Percentiles rank a stretch among this genome's conserved stretches.
Conservation (phyloP, 2,113 vertebrate genomes). For the Chelonoidis abingdonii region DNA sequence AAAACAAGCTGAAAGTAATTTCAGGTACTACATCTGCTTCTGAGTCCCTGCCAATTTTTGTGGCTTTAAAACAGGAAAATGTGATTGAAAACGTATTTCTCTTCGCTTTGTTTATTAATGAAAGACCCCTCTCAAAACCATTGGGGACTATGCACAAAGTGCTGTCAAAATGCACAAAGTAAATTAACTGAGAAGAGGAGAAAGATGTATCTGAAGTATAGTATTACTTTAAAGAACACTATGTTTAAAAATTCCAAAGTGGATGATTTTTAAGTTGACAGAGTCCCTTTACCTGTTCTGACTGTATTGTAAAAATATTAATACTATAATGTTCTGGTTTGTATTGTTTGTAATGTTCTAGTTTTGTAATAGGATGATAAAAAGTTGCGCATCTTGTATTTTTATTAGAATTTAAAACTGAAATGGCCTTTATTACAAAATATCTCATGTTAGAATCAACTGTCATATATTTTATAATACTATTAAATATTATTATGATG, state of each 20-base stretch:
- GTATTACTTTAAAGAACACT: constrained; percentile 34
- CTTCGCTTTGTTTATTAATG: not conserved
- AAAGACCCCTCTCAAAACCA: not conserved
- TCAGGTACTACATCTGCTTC: not conserved
- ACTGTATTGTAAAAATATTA: constrained; percentile 36
- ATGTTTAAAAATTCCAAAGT: not conserved
- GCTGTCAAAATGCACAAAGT: not conserved
- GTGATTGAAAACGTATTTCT: not conserved
- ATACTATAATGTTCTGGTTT: not conserved
- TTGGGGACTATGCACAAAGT: not conserved
- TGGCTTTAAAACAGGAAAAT: too few species aligned
- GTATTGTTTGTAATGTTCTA: too few species aligned
- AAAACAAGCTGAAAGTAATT: not conserved
- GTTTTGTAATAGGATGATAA: constrained; percentile 41
- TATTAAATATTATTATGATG: constrained; percentile 15
- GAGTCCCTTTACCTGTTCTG: constrained; percentile 34
- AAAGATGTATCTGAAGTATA: not conserved
- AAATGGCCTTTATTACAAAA: constrained; percentile 55
- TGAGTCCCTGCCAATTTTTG: not conserved
- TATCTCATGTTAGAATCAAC: constrained; percentile 41
- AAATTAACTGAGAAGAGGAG: not conserved
- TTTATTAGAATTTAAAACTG: constrained; percentile 42
- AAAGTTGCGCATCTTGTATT: constrained; percentile 22
- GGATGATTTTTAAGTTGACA: constrained; percentile 15
- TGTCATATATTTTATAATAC: not conserved